Conservation (phyloP, 1,140 invertebrate species). For the Zelostemma sp. region DNA sequence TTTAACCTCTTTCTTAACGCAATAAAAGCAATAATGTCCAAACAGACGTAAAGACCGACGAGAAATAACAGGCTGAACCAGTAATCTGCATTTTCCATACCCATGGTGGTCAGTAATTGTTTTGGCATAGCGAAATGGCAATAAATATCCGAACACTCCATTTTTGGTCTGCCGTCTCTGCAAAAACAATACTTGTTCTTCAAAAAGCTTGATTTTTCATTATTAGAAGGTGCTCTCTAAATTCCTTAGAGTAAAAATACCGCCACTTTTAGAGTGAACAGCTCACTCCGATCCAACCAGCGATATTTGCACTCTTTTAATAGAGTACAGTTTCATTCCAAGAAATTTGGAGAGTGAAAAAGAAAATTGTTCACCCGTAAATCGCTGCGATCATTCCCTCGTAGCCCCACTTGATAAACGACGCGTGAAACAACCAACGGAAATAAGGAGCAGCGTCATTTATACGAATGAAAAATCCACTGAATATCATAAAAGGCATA, state of each 20-base stretch:
- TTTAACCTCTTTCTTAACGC: conserved; percentile 77
- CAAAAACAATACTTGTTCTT: conserved; percentile 66
- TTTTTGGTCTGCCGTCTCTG: conserved; percentile 77
- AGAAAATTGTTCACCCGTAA: conserved; percentile 76
- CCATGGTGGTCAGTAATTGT: conserved; percentile 78
- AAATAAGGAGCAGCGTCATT: conserved; percentile 84
- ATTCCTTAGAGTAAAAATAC: too few species aligned
- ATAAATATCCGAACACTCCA: conserved; percentile 75
- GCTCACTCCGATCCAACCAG: too few species aligned
- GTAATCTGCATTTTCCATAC: conserved; percentile 80
- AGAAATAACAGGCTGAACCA: conserved; percentile 75
- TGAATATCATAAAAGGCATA: conserved; percentile 89
- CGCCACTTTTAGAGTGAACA: too few species aligned
- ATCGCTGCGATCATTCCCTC: conserved; percentile 78
- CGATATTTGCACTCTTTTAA: too few species aligned
- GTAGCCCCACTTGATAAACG: conserved; percentile 83
- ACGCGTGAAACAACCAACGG: conserved; percentile 89
- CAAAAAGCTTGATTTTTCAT: neutral
- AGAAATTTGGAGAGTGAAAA: too few species aligned
- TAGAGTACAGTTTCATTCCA: too few species aligned
- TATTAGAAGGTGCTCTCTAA: too few species aligned
- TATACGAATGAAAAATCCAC: conserved; percentile 90
- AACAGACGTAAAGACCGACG: conserved; percentile 72
- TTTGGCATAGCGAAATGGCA: conserved; percentile 81
- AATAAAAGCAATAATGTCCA: conserved; percentile 77